A percentile compares a stretch with the other conserved stretches of the same genome.
These are phyloP conservation scores for Selene dorsalis DNA, from an alignment of 2,797 vertebrate genomes.

Conservation along the genomic window DNA sequence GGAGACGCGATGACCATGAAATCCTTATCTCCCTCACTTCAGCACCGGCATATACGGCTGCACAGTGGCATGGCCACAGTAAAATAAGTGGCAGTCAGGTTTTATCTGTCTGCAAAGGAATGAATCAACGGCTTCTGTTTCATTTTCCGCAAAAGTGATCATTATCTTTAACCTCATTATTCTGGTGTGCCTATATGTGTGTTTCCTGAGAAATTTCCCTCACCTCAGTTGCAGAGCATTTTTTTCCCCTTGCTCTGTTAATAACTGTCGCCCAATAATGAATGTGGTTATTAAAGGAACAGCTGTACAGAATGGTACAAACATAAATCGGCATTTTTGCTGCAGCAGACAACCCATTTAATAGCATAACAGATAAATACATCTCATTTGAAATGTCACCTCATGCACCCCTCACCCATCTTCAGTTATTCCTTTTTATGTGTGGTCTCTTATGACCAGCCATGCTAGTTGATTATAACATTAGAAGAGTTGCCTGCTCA, in stretches of 20 bases:
- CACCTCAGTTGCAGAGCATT: conserved; percentile 56
- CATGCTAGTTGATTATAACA: conserved; percentile 78
- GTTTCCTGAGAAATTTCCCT: conserved; percentile 55
- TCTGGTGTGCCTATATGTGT: conserved; percentile 38
- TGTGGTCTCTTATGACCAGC: conserved; percentile 70
- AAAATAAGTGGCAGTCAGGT: conserved; percentile 48
- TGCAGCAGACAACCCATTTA: conserved; percentile 67
- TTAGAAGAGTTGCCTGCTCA: conserved; percentile 77
- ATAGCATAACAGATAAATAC: conserved; percentile 70
- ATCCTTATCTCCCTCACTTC: conserved; percentile 70
- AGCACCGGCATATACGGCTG: conserved; percentile 50
- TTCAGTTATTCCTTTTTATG: conserved; percentile 64
- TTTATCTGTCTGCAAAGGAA: conserved; percentile 55
- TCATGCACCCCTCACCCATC: conserved; percentile 48
- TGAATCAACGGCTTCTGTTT: conserved; percentile 59
- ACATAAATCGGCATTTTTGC: conserved; percentile 75
- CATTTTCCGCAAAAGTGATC: conserved; percentile 62
- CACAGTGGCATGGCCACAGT: conserved; percentile 36
- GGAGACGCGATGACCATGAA: conserved; percentile 68
- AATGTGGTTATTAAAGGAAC: conserved; percentile 82
- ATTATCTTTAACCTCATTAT: conserved; percentile 74
- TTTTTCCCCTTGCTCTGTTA: conserved; percentile 63
- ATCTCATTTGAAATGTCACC: conserved; percentile 70
- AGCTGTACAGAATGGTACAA: conserved; percentile 73
- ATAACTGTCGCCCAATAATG: conserved; percentile 79